Evolutionary conservation across 2,113 vertebrate species (phyloP).

Genomic region (Nematolebias whitei): DNA sequence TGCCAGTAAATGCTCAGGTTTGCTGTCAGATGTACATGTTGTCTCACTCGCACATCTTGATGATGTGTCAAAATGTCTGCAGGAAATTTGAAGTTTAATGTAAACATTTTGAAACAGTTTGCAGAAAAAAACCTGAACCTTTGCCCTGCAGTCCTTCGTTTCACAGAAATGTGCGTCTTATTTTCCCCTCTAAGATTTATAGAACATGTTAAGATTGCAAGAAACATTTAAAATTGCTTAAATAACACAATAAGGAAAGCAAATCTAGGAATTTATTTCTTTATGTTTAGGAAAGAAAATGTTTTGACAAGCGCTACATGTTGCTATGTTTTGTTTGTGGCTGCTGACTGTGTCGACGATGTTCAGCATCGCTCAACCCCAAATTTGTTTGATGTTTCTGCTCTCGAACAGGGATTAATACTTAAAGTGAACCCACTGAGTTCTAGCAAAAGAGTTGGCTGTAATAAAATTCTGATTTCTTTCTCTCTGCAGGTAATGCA

Average conservation of each 20-base stretch:
- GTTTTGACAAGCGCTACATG: neutral
- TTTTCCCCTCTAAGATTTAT: neutral
- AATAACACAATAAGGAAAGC: no score
- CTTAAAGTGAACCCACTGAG: neutral
- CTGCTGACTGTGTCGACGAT: neutral
- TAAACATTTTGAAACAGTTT: no score
- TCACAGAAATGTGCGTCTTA: no score
- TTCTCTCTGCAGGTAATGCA: slow-evolving; percentile 90
- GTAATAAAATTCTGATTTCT: neutral
- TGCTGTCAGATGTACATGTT: neutral
- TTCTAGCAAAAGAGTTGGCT: no score
- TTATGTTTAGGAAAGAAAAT: neutral
- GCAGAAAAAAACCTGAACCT: no score
- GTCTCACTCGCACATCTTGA: neutral
- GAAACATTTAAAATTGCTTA: no score
- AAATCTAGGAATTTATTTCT: no score
- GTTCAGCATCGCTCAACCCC: no score
- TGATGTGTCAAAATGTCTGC: no score
- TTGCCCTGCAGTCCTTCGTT: neutral
- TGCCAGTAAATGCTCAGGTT: neutral
- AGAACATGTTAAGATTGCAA: neutral
- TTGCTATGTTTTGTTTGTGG: neutral
- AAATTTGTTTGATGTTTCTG: slow-evolving; percentile 6
- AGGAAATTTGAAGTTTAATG: neutral
- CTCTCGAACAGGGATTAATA: slow-evolving; percentile 4